A percentile compares a stretch with the other conserved stretches of the same genome.
These are phyloP conservation scores for Euglossa dilemma DNA, from an alignment of 1,140 invertebrate genomes.

Conservation along the genomic window DNA sequence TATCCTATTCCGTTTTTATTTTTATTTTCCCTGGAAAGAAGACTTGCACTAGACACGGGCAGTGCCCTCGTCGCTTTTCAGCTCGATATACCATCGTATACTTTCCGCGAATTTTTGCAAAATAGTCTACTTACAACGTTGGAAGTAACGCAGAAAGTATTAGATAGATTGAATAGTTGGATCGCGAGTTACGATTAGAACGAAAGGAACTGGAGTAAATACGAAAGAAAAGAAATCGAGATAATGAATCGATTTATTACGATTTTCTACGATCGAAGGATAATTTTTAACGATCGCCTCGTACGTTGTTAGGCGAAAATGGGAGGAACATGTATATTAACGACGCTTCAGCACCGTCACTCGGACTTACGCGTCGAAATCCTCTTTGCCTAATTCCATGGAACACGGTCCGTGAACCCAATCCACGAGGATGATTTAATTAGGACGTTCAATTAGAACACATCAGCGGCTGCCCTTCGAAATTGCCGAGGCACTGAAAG, in stretches of 20 bases:
- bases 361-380: constrained; percentile 18
- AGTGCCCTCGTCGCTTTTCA: too few relatives aligned
- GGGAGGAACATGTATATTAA: constrained; percentile 10
- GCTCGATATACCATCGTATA: too few relatives aligned
- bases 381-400: constrained; percentile 38
- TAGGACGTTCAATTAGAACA: constrained; percentile 43
- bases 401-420: constrained; percentile 4
- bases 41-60: too few relatives aligned
- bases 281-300: not conserved
- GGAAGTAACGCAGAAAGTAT: too few relatives aligned
- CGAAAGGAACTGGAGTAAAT: too few relatives aligned
- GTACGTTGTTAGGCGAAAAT: not conserved
- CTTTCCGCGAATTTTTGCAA: too few relatives aligned
- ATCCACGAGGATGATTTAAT: constrained; percentile 42
- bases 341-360: constrained; percentile 1
- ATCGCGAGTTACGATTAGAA: too few relatives aligned
- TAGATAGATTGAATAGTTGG: too few relatives aligned
- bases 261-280: not conserved
- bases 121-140: too few relatives aligned
- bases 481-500: constrained; percentile 24
- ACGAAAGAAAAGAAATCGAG: too few relatives aligned
- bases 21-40: too few relatives aligned
- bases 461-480: constrained; percentile 29
- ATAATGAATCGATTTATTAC: not conserved
- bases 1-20: too few relatives aligned